phyloP scores from a whole-genome alignment of 2,113 vertebrate species.

The Oncorhynchus tshawytscha region DNA sequence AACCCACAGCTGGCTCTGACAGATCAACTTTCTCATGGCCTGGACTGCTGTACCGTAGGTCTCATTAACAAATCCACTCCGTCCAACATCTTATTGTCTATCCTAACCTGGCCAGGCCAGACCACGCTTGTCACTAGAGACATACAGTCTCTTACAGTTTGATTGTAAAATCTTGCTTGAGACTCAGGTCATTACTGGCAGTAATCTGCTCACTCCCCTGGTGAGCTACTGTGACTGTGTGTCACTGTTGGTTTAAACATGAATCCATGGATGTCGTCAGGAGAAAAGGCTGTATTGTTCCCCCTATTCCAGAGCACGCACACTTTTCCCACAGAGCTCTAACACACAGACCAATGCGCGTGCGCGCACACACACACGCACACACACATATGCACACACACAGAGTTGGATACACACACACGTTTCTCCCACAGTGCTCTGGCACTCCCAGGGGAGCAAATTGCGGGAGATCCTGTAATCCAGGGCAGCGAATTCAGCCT shows the following conservation, averaged over 20 bases:
- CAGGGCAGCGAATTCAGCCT: slow-evolving; percentile 67
- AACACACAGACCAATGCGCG: slow-evolving; percentile 15
- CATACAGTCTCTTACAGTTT: background rate
- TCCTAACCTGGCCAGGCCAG: no score
- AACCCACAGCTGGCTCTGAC: slow-evolving; percentile 42
- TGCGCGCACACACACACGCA: background rate
- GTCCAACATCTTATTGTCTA: slow-evolving; percentile 4
- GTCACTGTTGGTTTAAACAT: slow-evolving; percentile 45
- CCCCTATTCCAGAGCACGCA: slow-evolving; percentile 36
- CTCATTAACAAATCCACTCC: slow-evolving; percentile 50
- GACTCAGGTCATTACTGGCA: no score
- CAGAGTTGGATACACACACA: slow-evolving; percentile 23
- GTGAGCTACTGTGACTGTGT: background rate
- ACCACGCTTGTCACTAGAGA: background rate
- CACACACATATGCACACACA: slow-evolving; percentile 15
- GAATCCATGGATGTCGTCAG: slow-evolving; percentile 40
- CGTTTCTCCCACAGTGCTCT: slow-evolving; percentile 72
- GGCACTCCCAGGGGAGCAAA: slow-evolving; percentile 68
- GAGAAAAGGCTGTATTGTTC: slow-evolving; percentile 66
- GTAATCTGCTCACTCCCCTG: no score
- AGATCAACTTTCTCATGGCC: background rate
- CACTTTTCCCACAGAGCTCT: slow-evolving; percentile 64
- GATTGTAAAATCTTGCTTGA: background rate
- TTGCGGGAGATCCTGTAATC: slow-evolving; percentile 67
- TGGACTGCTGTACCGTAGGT: background rate